phyloP scores from a whole-genome alignment of 2,113 vertebrate genomes.

The Panurus biarmicus region DNA sequence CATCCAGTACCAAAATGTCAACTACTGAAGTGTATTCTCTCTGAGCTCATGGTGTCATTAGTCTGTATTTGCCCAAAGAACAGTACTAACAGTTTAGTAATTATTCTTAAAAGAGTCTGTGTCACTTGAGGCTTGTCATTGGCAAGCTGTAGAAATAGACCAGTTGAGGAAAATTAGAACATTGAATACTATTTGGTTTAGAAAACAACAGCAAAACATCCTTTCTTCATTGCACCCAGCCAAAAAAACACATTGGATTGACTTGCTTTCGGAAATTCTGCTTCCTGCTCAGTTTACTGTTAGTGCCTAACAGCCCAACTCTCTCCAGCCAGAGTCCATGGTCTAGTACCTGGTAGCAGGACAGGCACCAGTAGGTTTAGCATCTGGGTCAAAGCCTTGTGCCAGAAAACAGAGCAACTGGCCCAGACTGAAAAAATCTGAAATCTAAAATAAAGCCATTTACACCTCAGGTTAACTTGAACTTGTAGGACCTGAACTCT shows the following conservation, averaged over 20 bases:
- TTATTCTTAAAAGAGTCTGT: not conserved
- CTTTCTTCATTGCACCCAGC: not conserved
- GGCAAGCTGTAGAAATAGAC: not conserved
- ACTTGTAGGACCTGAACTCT: not conserved
- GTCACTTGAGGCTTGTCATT: not conserved
- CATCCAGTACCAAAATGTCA: not conserved
- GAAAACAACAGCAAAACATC: not conserved
- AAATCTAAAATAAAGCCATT: not conserved
- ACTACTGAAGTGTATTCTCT: not conserved
- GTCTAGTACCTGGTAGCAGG: not conserved
- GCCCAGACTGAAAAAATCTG: not conserved
- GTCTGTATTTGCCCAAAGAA: not conserved
- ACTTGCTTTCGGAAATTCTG: not conserved
- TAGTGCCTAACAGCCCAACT: not conserved
- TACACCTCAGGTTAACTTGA: not conserved
- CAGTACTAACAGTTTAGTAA: not conserved
- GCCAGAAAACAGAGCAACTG: not conserved
- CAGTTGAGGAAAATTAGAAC: not conserved
- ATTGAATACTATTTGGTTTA: not conserved
- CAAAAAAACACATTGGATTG: not conserved
- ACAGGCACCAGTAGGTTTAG: not conserved
- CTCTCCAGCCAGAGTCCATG: not conserved
- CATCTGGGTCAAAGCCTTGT: not conserved
- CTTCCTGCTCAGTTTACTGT: not conserved
- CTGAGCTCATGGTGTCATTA: not conserved